These are phyloP conservation scores for Cygnus olor DNA, from an alignment of 2,797 vertebrate species.

Conservation along the genomic window DNA sequence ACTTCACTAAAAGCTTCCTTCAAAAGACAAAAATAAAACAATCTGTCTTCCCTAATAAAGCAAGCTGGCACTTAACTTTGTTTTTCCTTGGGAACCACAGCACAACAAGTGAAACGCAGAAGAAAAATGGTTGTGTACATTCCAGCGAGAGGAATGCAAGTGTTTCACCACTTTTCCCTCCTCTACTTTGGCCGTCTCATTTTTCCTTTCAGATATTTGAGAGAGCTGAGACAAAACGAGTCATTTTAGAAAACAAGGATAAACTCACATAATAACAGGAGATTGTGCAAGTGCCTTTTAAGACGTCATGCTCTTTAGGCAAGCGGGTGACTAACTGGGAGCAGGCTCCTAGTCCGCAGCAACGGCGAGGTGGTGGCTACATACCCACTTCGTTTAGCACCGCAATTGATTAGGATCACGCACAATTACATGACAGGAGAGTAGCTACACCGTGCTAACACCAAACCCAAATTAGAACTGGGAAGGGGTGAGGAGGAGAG, in stretches of 20 bases:
- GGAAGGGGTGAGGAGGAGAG: not conserved
- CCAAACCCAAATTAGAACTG: not conserved
- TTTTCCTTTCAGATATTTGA: constrained; percentile 22
- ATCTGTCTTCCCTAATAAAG: constrained; percentile 64
- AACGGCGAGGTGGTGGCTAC: not conserved
- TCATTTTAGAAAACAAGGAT: not conserved
- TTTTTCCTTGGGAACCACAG: constrained; percentile 64
- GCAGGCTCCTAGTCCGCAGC: not conserved
- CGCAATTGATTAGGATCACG: not conserved
- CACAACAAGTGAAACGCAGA: constrained; percentile 47
- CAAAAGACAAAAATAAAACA: constrained; percentile 65
- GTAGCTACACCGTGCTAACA: not conserved
- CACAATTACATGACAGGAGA: not conserved
- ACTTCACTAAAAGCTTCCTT: constrained; percentile 58
- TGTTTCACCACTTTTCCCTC: constrained; percentile 36
- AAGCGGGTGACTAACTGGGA: not conserved
- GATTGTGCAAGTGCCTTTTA: constrained; percentile 15
- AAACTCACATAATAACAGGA: not conserved
- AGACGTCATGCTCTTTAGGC: not conserved
- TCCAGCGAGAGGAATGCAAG: constrained; percentile 49
- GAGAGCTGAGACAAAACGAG: not conserved
- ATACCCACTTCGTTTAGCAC: not conserved
- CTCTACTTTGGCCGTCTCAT: not conserved
- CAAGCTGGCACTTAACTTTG: constrained; percentile 57
- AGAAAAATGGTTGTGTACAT: constrained; percentile 15